Evolutionary conservation across 2,797 vertebrate genomes (phyloP), one percentile per base, ranked within the genome.

Genomic region (Malurus splendens): DNA sequence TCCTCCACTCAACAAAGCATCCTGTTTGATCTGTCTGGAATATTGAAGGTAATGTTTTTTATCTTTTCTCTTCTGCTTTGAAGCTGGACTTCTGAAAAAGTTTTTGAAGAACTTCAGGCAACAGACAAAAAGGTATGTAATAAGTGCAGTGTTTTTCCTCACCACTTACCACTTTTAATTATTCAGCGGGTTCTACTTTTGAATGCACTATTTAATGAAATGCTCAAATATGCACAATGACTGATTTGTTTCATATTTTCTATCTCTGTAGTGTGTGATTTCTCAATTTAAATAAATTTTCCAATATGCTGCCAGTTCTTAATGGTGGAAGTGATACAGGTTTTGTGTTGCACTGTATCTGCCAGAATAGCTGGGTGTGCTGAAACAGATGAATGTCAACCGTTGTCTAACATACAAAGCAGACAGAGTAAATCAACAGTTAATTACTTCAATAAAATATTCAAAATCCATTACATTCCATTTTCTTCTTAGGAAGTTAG

Each of bases 81-180:
- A 95, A 99, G 99, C 55, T 99, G 99, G 99, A 99, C 98, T 18
- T 97, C 98, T 96, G 99, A 99, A 90, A 99, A 98, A 62, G 98
- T 99, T 84, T 99, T 99, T 96, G 98, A 99, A 94, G 99, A 99
- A 87, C 98, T 99, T 87, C 98, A 99, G 65, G 98, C 99, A 38
- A 98, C 98, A 61, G 98, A 99, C 88, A 98, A 98, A 71, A 99
- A 98, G 98, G 99, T 98, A 96, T 8, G 14, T 92, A 45, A 30
- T 76, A 83, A 64, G 51, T 67, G 20, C 14, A 52, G 16, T 71
- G 44, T 78, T 87, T 87, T 19, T 80, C 16, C 55, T 87, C 51
- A 11, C 47, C 25, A 7, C 52, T 80, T 51, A 18, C 32, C 10
- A 6, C 59, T 78, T 87, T 57, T 38, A 61, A 44, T 39, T 82